Evolutionary conservation across 2,113 vertebrate species (phyloP).

Genomic region (Tragelaphus strepsiceros): DNA sequence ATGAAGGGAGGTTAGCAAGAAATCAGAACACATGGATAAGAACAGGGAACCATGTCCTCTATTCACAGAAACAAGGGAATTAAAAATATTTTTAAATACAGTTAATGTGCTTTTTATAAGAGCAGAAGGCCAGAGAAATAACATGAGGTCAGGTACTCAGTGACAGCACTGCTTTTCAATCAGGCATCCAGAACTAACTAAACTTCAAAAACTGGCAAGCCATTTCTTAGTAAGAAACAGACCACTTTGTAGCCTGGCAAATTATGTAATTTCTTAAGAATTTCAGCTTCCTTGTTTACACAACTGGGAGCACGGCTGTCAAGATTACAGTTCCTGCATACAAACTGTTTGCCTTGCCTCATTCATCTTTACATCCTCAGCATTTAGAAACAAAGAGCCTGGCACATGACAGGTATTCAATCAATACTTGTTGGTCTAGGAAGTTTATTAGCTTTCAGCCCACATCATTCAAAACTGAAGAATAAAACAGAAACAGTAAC

Average conservation of each 20-base stretch:
- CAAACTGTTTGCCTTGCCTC: not conserved
- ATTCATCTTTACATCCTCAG: not conserved
- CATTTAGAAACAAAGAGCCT: not conserved
- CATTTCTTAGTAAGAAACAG: not conserved
- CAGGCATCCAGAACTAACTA: not conserved
- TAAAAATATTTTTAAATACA: conserved; percentile 7
- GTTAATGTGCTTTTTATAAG: not conserved
- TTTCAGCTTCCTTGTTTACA: not conserved
- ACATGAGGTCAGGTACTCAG: not conserved
- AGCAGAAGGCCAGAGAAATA: not conserved
- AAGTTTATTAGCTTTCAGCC: not conserved
- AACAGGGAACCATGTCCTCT: not conserved
- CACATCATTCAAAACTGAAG: not conserved
- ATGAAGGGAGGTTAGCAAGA: not conserved
- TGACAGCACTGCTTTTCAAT: not conserved
- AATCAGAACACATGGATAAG: not conserved
- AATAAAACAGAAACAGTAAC: not conserved
- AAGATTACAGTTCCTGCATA: not conserved
- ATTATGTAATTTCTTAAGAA: not conserved
- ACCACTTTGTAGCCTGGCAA: not conserved
- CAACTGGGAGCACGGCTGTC: not conserved
- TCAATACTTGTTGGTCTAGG: not conserved
- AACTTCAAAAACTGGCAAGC: not conserved
- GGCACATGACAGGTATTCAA: not conserved
- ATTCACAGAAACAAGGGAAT: not conserved